Base-by-base conservation (phyloP, 1,140 invertebrate species). In the Magallana gigas region DNA sequence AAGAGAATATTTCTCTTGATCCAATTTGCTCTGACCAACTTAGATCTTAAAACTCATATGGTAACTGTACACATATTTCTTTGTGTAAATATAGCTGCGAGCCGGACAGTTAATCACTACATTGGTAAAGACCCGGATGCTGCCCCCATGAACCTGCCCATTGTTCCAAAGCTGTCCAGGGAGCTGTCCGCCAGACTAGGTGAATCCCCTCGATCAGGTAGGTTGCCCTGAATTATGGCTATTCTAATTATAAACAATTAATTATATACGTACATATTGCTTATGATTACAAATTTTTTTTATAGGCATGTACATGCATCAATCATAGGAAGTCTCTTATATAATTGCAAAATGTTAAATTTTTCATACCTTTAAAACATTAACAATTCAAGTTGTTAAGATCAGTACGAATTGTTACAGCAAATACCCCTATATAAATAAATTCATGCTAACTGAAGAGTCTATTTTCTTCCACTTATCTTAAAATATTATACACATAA, bases 41-140 rank as follows among this genome's bases (percentile, higher is more conserved):
- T 64, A 64, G 14, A 64, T 64, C 14, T 2, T 64, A 64, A 64
- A 64, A 18, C 14, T 64, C 14, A 64, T 18, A 64, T 64, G 8
- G 5, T 48, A 48, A 48, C 36, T 48, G 36, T 48, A 4, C 36
- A 48, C 36, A 5, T 48, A 48, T 48, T 48, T 64, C 8, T 23
- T 29, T 36, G 12, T 80, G 76, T 29, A 8, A 83, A 90, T 91
- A 83, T 90, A 94, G 94, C 93, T 92, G 93, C 93, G 57, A 94
- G 94, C 91, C 86, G 93, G 23, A 93, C 92, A 84, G 91, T 94
- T 3, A 92, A 92, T 84, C 92, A 93, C 83, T 92, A 93, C 86
- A 84, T 94, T 8, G 88, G 90, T 36, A 93, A 88, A 60, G 90
- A 92, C 60, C 91, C 92, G 48, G 91, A 92, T 86, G 88, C 92